phyloP scores from a whole-genome alignment of 2,113 vertebrate species.

The Oenanthe oenanthe region DNA sequence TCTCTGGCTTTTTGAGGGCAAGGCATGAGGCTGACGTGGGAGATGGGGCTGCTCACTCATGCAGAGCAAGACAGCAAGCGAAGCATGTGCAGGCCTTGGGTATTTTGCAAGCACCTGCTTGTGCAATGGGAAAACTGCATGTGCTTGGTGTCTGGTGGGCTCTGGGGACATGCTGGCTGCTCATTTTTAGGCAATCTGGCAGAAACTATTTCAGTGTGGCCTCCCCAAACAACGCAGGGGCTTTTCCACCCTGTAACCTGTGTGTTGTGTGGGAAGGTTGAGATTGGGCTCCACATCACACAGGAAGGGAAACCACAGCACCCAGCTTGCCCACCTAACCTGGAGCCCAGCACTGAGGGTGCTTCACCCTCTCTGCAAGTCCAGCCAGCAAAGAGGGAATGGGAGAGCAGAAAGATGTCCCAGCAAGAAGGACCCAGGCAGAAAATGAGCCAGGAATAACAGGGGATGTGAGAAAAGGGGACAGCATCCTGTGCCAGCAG shows the following conservation, averaged over 20 bases:
- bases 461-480: not conserved
- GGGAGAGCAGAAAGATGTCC: not conserved
- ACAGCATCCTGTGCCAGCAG: not conserved
- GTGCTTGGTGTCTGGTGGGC: not conserved
- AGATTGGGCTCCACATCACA: fast-evolving
- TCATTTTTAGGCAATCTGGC: not conserved
- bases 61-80: not conserved
- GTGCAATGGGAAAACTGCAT: slow-evolving; percentile 27
- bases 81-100: not conserved
- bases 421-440: not conserved
- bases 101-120: slow-evolving; percentile 53
- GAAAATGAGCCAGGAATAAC: not conserved
- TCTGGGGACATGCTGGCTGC: not conserved
- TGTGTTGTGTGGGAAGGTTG: fast-evolving
- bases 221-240: not conserved
- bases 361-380: not conserved
- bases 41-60: not conserved
- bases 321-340: not conserved
- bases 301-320: not conserved
- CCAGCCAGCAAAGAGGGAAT: not conserved
- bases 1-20: not conserved
- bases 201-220: not conserved
- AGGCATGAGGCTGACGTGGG: not conserved
- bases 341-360: fast-evolving
- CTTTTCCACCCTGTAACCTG: not conserved